Conservation (phyloP, 1,140 invertebrate genomes). For the Centruroides vittatus region DNA sequence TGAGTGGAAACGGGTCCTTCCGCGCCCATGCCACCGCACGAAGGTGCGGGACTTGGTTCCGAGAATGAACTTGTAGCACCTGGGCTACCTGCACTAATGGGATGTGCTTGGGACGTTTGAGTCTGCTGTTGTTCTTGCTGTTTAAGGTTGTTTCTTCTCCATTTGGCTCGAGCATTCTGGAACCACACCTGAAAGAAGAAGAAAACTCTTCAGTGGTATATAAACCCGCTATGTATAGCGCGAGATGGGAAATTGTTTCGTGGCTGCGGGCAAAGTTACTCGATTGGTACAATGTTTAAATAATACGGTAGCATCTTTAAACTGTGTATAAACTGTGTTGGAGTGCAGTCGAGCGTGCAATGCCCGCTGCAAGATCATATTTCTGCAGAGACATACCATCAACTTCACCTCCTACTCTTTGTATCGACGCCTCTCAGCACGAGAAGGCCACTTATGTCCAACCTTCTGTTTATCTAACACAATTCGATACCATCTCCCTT, state of each 20-base stretch:
- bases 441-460: too few relatives aligned
- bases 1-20: conserved; percentile 1
- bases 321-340: too few relatives aligned
- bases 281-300: not conserved
- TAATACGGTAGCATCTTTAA: not conserved
- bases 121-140: conserved; percentile 26
- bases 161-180: conserved; percentile 95
- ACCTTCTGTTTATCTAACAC: too few relatives aligned
- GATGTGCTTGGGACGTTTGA: conserved; percentile 10
- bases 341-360: too few relatives aligned
- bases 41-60: conserved; percentile 15
- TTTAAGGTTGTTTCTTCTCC: conserved; percentile 81
- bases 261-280: not conserved
- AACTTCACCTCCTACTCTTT: too few relatives aligned
- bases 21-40: conserved; percentile 4
- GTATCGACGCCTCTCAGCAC: too few relatives aligned
- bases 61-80: conserved; percentile 18
- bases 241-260: not conserved
- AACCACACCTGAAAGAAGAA: conserved; percentile 82
- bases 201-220: not conserved
- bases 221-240: not conserved
- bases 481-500: too few relatives aligned
- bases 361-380: too few relatives aligned
- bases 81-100: conserved; percentile 5
- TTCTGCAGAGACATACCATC: too few relatives aligned